These are phyloP conservation scores for Colletes latitarsis DNA, from an alignment of 1,140 invertebrate genomes.

Conservation along the genomic window DNA sequence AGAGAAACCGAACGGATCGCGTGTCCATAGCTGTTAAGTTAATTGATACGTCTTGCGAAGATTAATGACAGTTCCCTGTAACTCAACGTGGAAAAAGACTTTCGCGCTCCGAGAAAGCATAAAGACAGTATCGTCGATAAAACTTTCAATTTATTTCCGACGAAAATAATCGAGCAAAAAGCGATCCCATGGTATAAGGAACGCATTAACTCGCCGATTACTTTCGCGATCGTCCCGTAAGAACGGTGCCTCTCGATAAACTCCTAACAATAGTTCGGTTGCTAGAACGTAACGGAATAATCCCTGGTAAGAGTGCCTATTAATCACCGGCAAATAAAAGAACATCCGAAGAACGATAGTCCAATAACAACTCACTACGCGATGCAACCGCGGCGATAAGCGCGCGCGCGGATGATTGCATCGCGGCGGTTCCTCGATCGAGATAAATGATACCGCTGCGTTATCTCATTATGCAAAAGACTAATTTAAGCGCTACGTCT, in stretches of 20 bases:
- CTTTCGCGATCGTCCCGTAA: not conserved
- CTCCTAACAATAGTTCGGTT: not conserved
- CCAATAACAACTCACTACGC: conserved; percentile 30
- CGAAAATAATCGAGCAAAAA: too few species aligned
- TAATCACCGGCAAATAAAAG: not conserved
- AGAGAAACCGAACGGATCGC: too few species aligned
- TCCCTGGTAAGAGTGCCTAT: conserved; percentile 2
- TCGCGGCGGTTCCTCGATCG: conserved; percentile 34
- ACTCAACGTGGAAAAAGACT: too few species aligned
- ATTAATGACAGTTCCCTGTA: too few species aligned
- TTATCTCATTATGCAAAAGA: conserved; percentile 55
- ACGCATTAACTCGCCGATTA: not conserved
- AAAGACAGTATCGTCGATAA: too few species aligned
- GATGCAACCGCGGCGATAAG: conserved; percentile 26
- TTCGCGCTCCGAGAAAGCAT: too few species aligned
- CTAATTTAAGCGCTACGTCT: conserved; percentile 50
- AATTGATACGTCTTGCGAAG: too few species aligned
- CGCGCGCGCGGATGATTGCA: conserved; percentile 31
- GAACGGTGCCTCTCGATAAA: not conserved
- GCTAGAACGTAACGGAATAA: conserved; percentile 7
- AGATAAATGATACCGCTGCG: conserved; percentile 38
- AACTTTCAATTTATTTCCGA: too few species aligned
- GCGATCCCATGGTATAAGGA: too few species aligned
- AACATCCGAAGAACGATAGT: conserved; percentile 19
- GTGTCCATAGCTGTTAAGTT: too few species aligned